A percentile compares a stretch with the other conserved stretches of the same genome.
Conservation (phyloP, 2,888 invertebrate species). For the Hedya salicella region DNA sequence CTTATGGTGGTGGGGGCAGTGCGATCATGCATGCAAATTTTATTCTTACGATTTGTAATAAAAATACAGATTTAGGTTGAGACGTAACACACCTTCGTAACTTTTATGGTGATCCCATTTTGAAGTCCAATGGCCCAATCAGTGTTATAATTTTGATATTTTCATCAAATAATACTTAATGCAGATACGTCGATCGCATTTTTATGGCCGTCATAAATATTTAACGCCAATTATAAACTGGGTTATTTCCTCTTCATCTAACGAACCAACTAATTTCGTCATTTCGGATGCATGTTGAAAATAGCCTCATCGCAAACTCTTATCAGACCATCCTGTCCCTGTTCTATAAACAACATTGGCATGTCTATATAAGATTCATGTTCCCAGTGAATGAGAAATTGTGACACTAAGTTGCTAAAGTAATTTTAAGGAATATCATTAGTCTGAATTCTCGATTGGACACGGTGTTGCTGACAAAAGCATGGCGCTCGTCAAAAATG, state of each 20-base stretch:
- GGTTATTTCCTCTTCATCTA: slow-evolving; percentile 37
- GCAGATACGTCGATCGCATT: slow-evolving; percentile 10
- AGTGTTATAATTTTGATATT: slow-evolving; percentile 3
- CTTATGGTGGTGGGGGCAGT: too few species aligned
- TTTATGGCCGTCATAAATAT: slow-evolving; percentile 32
- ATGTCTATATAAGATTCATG: neutral
- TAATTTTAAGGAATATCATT: slow-evolving; percentile 19
- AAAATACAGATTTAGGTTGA: too few species aligned
- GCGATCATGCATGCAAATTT: too few species aligned
- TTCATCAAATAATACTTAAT: slow-evolving; percentile 7
- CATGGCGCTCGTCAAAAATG: slow-evolving; percentile 20
- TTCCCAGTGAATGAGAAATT: neutral
- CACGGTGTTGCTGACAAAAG: slow-evolving; percentile 19
- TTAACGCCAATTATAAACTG: slow-evolving; percentile 33
- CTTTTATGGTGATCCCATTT: neutral
- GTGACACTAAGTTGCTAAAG: neutral
- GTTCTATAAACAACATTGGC: neutral
- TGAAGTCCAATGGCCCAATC: slow-evolving; percentile 1
- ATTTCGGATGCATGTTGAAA: slow-evolving; percentile 16
- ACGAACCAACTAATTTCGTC: slow-evolving; percentile 28
- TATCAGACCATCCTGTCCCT: too few species aligned
- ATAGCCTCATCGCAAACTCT: neutral
- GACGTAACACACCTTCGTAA: slow-evolving; percentile 19
- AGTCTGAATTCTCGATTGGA: slow-evolving; percentile 38
- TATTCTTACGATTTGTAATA: too few species aligned